Base-by-base conservation (phyloP, 2,888 invertebrate species). In the Cyclophora punctaria region DNA sequence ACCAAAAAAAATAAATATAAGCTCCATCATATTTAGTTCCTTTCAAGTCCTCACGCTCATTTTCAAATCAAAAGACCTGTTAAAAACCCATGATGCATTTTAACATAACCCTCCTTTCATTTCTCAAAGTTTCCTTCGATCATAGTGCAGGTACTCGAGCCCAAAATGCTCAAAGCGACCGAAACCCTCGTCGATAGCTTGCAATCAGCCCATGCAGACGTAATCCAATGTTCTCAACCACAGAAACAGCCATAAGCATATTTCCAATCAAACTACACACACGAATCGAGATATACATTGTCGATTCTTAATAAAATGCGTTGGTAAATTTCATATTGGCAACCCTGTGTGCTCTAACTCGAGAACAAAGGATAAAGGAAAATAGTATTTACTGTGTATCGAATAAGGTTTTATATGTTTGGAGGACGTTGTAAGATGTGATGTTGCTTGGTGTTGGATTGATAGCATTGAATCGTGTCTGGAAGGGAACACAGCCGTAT, bases 301-400 rank as follows among this genome's bases (percentile, higher is more conserved):
- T 69, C 69, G 63, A 73, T 80, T 80, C 85, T 78, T 82, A 84
- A 83, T 82, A 84, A 84, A 85, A 86, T 80, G 83, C 82, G 78
- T 82, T 76, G 77, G 75, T 80, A 71, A 78, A 78, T 73, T 80
- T 72, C 67, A 55, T 54, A 55, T 46, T 44, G 47, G 34, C 53
- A 48, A 56, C 56, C 47, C 54, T 49, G 62, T 43, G 40, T 34
- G 48, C 53, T 48, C 53, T 65, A 64, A 50, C 55, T 56, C 7
- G 45, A 33, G 34, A 3, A 35, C 2, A 0, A 1, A 0, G 0
- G 4, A 3, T 37, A 51, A 42, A 7, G 40, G 2, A 67, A 59
- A 57, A 4, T 60, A 3, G 47, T 62, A 54, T 56, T 46, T 60
- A 53, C 33, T 0, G 0, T 0, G 0, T 0, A 0, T 0, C 0